phyloP scores from a whole-genome alignment of 2,113 vertebrate genomes.

The Anarhynchus alexandrinus region DNA sequence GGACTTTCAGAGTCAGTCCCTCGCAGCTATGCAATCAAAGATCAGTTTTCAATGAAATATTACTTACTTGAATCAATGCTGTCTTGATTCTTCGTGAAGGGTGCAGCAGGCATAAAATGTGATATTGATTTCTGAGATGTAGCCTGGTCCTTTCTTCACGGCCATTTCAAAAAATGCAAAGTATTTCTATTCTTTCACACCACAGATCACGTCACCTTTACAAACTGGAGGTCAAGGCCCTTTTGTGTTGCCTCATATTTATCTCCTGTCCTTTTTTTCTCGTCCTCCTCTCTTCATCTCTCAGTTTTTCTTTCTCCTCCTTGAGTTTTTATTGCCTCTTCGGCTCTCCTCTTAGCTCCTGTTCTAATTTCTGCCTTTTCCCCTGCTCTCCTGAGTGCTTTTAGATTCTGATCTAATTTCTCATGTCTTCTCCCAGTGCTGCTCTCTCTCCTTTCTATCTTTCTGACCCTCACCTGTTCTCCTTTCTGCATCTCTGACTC shows the following conservation, averaged over 20 bases:
- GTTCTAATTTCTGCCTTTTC: conserved; percentile 79
- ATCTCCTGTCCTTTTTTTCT: conserved; percentile 47
- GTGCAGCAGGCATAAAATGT: conserved; percentile 80
- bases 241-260: conserved; percentile 47
- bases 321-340: conserved; percentile 72
- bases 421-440: conserved; percentile 77
- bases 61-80: conserved; percentile 82
- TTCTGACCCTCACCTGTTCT: conserved; percentile 72
- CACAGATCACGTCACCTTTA: conserved; percentile 41
- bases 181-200: conserved; percentile 60
- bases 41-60: conserved; percentile 72
- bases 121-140: conserved; percentile 74
- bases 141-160: conserved; percentile 54
- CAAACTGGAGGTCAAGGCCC: conserved; percentile 50
- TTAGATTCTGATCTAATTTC: conserved; percentile 79
- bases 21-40: conserved; percentile 60
- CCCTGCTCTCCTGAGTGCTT: conserved; percentile 77
- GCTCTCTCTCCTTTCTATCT: conserved; percentile 72
- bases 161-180: conserved; percentile 69
- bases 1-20: not conserved
- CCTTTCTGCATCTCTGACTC: conserved; percentile 63
- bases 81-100: conserved; percentile 74
- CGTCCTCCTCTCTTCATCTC: conserved; percentile 44
- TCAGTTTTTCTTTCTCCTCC: conserved; percentile 66
- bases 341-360: conserved; percentile 75